phyloP scores from a whole-genome alignment of 64 coral and sea anemone genomes.

The Trachythela sp. region DNA sequence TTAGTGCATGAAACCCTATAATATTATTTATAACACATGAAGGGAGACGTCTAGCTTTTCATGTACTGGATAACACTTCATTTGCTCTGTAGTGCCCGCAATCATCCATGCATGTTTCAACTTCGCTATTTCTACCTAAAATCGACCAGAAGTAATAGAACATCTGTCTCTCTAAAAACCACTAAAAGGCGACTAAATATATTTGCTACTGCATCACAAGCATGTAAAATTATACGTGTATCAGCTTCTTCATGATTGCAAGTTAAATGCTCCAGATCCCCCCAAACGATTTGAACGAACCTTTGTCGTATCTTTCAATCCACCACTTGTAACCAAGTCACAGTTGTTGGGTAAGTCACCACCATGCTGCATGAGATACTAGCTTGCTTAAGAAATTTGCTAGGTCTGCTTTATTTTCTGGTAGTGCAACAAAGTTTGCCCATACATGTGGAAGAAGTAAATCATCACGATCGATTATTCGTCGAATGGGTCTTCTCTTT shows the following conservation, averaged over 20 bases:
- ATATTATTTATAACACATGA: not conserved
- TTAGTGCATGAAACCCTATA: not conserved
- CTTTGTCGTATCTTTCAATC: not conserved
- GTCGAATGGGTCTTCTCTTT: not conserved
- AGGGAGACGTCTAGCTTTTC: not conserved
- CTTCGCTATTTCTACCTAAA: not conserved
- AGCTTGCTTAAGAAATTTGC: not conserved
- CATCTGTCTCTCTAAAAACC: not conserved
- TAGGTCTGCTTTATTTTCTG: no score
- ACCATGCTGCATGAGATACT: constrained; percentile 9
- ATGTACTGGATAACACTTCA: not conserved
- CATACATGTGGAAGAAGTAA: not conserved
- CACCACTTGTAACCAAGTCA: not conserved
- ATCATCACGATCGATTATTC: not conserved
- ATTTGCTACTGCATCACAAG: not conserved
- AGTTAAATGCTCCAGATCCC: not conserved
- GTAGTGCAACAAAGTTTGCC: not conserved
- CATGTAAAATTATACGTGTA: not conserved
- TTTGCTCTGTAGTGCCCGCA: not conserved
- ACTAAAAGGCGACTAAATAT: not conserved
- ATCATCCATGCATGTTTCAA: not conserved
- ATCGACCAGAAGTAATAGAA: not conserved
- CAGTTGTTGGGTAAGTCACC: not conserved
- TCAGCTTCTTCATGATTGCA: not conserved
- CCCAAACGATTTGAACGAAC: not conserved